Evolutionary conservation across 2,797 vertebrate species (phyloP).

Genomic region (Chelmon rostratus): DNA sequence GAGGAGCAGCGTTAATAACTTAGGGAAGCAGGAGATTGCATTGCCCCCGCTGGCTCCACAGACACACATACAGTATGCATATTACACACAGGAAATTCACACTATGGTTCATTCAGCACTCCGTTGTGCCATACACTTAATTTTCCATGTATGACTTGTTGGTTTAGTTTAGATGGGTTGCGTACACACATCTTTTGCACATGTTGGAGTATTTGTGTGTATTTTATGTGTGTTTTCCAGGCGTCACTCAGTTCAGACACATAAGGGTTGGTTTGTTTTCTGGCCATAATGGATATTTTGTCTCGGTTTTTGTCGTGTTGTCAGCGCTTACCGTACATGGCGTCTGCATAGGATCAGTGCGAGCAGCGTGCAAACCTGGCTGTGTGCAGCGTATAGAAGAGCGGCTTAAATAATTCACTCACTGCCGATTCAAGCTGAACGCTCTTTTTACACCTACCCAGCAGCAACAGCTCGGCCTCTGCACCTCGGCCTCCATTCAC

Average conservation of each 20-base stretch:
- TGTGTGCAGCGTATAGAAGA: conserved; percentile 40
- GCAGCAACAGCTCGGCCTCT: conserved; percentile 51
- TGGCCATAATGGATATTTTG: background rate
- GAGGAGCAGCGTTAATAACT: conserved; percentile 77
- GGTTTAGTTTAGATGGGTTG: background rate
- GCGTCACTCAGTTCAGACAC: background rate
- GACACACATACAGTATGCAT: conserved; percentile 25
- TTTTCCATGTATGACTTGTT: conserved; percentile 29
- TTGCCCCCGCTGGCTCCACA: conserved; percentile 30
- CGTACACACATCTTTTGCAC: background rate
- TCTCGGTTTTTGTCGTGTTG: background rate
- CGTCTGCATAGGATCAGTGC: conserved; percentile 31
- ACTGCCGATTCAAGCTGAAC: conserved; percentile 52
- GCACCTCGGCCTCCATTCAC: conserved; percentile 18
- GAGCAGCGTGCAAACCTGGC: conserved; percentile 41
- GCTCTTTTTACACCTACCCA: conserved; percentile 65
- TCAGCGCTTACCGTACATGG: background rate
- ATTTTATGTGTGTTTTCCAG: background rate
- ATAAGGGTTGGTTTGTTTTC: background rate
- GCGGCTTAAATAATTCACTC: conserved; percentile 75
- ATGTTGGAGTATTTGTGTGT: background rate
- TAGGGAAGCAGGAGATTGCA: conserved; percentile 69
- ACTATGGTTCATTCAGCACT: conserved; percentile 57
- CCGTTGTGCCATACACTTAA: background rate
- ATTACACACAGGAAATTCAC: conserved; percentile 56